phyloP scores from a whole-genome alignment of 2,797 vertebrate genomes.

The Ceryle rudis region DNA sequence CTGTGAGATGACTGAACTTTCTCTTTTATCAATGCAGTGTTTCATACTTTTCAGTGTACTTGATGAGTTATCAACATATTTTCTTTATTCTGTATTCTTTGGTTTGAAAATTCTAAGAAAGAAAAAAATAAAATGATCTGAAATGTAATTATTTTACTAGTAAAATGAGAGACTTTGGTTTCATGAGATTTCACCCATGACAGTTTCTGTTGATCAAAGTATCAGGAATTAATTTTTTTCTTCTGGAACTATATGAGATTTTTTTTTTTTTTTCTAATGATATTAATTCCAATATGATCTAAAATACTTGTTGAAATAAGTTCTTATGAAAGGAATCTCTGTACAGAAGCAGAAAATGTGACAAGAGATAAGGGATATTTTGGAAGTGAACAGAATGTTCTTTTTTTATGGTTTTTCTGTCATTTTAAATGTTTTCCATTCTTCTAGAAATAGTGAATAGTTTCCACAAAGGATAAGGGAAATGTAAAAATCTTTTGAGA shows the following conservation, averaged over 20 bases:
- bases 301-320: slow-evolving; percentile 8
- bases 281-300: neutral
- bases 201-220: neutral
- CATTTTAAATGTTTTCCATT: neutral
- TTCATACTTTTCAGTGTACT: neutral
- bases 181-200: neutral
- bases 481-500: neutral
- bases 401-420: neutral
- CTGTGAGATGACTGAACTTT: neutral
- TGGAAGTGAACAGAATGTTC: neutral
- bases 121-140: neutral
- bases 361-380: neutral
- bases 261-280: neutral
- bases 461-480: neutral
- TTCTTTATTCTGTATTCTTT: neutral
- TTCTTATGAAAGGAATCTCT: neutral
- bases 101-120: neutral
- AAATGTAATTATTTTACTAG: neutral
- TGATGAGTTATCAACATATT: neutral
- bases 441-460: neutral
- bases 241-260: neutral
- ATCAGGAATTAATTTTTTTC: neutral
- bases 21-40: neutral
- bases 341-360: neutral
- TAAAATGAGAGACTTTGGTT: neutral